These are phyloP conservation scores for Oreochromis grahami DNA, from an alignment of 2,797 vertebrate species.

Conservation along the genomic window DNA sequence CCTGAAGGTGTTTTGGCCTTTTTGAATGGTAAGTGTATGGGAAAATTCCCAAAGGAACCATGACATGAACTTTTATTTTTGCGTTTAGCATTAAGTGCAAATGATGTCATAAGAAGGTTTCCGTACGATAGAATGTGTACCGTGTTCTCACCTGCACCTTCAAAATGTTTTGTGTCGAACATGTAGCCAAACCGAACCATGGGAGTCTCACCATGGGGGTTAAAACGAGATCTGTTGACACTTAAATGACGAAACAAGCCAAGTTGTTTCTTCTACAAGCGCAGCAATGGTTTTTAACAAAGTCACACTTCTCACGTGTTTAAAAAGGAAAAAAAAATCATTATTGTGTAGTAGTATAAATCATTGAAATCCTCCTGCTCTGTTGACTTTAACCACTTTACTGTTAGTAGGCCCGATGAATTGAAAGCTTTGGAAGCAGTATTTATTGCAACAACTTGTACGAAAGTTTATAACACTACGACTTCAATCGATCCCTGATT, in stretches of 20 bases:
- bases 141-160: conserved; percentile 62
- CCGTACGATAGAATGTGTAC: conserved; percentile 44
- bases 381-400: conserved; percentile 53
- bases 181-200: conserved; percentile 31
- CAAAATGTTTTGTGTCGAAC: conserved; percentile 29
- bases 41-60: conserved; percentile 57
- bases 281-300: conserved; percentile 35
- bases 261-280: conserved; percentile 18
- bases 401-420: conserved; percentile 28
- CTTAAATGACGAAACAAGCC: conserved; percentile 17
- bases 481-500: conserved; percentile 20
- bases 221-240: neutral
- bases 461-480: conserved; percentile 69
- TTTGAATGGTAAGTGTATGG: conserved; percentile 59
- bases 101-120: conserved; percentile 51
- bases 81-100: conserved; percentile 58
- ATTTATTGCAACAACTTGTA: conserved; percentile 56
- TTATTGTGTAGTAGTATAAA: conserved; percentile 24
- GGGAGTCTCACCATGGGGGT: neutral
- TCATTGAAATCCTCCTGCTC: conserved; percentile 32
- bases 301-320: conserved; percentile 21
- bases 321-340: neutral
- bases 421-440: conserved; percentile 48
- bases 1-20: conserved; percentile 73
- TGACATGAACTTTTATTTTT: conserved; percentile 38